Percentiles rank a stretch among this genome's conserved stretches.
These are phyloP conservation scores for Morpho helenor DNA, from an alignment of 2,888 invertebrate genomes.

Conservation along the genomic window DNA sequence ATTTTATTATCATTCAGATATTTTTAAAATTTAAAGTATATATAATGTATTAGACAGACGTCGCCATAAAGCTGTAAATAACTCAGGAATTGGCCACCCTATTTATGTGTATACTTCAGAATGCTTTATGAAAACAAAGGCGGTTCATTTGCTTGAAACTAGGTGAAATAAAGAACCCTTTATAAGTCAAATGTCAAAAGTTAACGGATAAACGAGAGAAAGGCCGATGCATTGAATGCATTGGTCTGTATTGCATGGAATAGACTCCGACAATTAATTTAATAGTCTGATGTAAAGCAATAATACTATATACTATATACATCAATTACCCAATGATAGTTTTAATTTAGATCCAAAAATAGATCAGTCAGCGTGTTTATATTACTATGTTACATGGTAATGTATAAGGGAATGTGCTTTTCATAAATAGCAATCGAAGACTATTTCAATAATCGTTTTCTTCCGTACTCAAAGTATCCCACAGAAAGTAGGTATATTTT, in stretches of 20 bases:
- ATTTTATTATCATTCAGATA: no score
- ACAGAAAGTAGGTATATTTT: no score
- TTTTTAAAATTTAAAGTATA: no score
- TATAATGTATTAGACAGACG: no score
- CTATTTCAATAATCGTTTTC: no score
- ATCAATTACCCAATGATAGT: neutral
- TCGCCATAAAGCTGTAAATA: neutral
- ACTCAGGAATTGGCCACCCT: constrained; percentile 4
- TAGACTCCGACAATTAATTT: neutral
- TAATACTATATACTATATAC: neutral
- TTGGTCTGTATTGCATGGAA: constrained; percentile 5
- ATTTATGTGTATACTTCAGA: constrained; percentile 34
- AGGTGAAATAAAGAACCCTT: constrained; percentile 64
- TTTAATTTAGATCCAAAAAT: neutral
- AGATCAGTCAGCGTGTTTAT: neutral
- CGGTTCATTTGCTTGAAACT: constrained; percentile 66
- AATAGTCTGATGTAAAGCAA: neutral
- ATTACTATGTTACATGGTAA: no score
- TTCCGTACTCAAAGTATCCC: no score
- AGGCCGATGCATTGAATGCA: constrained; percentile 13
- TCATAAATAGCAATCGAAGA: no score
- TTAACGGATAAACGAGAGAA: constrained; percentile 36
- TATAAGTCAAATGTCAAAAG: constrained; percentile 69
- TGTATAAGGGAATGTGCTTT: no score
- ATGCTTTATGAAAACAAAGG: constrained; percentile 63